These are phyloP conservation scores for Bos javanicus DNA, from an alignment of 2,113 vertebrate species.

Conservation along the genomic window DNA sequence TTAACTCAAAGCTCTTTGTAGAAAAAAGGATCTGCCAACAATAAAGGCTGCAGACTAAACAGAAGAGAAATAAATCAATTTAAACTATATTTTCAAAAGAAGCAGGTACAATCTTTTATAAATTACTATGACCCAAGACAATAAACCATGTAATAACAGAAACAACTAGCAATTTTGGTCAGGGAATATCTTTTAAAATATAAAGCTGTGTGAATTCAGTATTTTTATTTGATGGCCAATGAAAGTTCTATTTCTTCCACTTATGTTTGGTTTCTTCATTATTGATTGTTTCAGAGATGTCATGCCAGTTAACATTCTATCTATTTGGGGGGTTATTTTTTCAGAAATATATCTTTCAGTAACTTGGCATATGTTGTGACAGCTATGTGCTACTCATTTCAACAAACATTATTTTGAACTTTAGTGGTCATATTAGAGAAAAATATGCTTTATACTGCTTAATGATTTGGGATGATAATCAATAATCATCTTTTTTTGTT, in stretches of 20 bases:
- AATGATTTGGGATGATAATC: not conserved
- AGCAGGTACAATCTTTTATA: slow-evolving; percentile 28
- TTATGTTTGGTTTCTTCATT: not conserved
- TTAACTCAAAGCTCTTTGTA: not conserved
- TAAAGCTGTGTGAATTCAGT: not conserved
- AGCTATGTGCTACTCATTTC: not conserved
- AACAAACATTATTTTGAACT: not conserved
- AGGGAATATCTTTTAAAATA: slow-evolving; percentile 39
- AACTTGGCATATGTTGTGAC: not conserved
- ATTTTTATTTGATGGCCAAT: slow-evolving; percentile 26
- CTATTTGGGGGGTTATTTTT: not conserved
- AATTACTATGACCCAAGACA: slow-evolving; percentile 42
- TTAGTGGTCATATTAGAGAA: not conserved
- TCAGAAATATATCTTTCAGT: not conserved
- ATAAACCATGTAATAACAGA: slow-evolving; percentile 49
- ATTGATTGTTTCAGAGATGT: slow-evolving; percentile 2
- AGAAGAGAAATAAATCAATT: slow-evolving; percentile 53
- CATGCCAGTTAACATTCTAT: not conserved
- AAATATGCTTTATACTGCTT: not conserved
- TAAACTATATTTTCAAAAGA: slow-evolving; percentile 54
- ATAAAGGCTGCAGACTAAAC: slow-evolving; percentile 29
- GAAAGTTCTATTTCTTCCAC: slow-evolving; percentile 34
- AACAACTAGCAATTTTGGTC: slow-evolving; percentile 33
- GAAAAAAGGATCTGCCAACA: not conserved
- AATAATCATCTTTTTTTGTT: not conserved